Evolutionary conservation across 2,888 invertebrate genomes (phyloP).

Genomic region (Brenthis hecate): DNA sequence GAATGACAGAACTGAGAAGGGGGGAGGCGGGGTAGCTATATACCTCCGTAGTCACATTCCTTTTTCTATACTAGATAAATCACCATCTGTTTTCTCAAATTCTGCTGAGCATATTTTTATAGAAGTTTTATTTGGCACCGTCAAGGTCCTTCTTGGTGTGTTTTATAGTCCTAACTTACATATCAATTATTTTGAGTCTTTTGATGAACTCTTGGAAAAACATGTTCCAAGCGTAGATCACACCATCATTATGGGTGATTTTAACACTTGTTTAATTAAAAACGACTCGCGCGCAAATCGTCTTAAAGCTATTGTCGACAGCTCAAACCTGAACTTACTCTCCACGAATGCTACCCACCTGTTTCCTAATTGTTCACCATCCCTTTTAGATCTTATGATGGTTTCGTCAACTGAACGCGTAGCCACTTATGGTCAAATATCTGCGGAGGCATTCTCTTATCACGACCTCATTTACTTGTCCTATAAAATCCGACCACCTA

Average conservation of each 20-base stretch:
- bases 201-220: neutral
- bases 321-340: too few species aligned
- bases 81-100: neutral
- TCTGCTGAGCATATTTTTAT: slow-evolving; percentile 4
- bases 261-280: neutral
- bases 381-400: neutral
- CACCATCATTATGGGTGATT: neutral
- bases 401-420: neutral
- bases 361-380: too few species aligned
- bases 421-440: neutral
- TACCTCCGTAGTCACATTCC: slow-evolving; percentile 14
- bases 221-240: neutral
- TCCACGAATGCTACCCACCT: too few species aligned
- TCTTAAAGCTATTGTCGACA: neutral
- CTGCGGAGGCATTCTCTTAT: slow-evolving; percentile 3
- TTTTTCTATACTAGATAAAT: slow-evolving; percentile 5
- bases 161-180: neutral
- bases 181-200: neutral
- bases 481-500: neutral
- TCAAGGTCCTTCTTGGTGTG: neutral
- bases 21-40: neutral
- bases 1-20: too few species aligned
- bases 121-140: slow-evolving; percentile 2
- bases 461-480: neutral
- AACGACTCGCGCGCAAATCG: neutral